phyloP scores from a whole-genome alignment of 2,888 invertebrate species.

The Mimumesa dahlbomi region DNA sequence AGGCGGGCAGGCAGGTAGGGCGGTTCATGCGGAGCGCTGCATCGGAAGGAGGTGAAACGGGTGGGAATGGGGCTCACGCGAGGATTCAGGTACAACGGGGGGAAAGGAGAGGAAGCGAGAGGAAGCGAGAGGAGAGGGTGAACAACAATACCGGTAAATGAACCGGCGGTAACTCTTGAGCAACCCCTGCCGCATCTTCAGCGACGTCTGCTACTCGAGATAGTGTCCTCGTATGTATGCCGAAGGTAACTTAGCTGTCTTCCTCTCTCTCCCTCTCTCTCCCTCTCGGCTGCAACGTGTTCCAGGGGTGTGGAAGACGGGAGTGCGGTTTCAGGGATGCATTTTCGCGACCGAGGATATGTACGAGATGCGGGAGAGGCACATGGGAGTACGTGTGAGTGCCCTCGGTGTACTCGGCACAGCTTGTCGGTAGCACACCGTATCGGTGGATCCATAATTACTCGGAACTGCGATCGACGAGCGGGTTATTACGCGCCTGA shows the following conservation, averaged over 20 bases:
- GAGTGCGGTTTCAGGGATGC: slow-evolving; percentile 52
- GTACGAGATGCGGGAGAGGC: neutral
- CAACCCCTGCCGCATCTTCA: slow-evolving; percentile 65
- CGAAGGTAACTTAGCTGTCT: slow-evolving; percentile 43
- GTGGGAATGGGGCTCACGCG: slow-evolving; percentile 13
- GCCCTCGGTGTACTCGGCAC: slow-evolving; percentile 17
- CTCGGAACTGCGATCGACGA: slow-evolving; percentile 59
- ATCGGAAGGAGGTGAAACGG: slow-evolving; percentile 5
- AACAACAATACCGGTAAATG: slow-evolving; percentile 77
- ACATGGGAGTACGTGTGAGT: slow-evolving; percentile 2
- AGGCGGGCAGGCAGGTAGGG: slow-evolving; percentile 8
- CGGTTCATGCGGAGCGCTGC: slow-evolving; percentile 16
- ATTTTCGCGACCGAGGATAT: slow-evolving; percentile 13
- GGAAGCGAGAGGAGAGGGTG: slow-evolving; percentile 44
- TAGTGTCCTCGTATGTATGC: slow-evolving; percentile 59
- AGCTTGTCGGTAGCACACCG: slow-evolving; percentile 28
- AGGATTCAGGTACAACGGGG: slow-evolving; percentile 24
- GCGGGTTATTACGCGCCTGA: slow-evolving; percentile 59
- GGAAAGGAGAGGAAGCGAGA: slow-evolving; percentile 39
- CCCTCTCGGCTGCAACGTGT: slow-evolving; percentile 4
- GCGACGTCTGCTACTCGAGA: slow-evolving; percentile 66
- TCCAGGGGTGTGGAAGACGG: slow-evolving; percentile 27
- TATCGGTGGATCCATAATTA: slow-evolving; percentile 65
- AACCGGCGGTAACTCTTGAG: slow-evolving; percentile 72
- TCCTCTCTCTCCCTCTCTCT: slow-evolving; percentile 30